phyloP scores from a whole-genome alignment of 92 coral and sea anemone species.

The Siderastrea siderea region DNA sequence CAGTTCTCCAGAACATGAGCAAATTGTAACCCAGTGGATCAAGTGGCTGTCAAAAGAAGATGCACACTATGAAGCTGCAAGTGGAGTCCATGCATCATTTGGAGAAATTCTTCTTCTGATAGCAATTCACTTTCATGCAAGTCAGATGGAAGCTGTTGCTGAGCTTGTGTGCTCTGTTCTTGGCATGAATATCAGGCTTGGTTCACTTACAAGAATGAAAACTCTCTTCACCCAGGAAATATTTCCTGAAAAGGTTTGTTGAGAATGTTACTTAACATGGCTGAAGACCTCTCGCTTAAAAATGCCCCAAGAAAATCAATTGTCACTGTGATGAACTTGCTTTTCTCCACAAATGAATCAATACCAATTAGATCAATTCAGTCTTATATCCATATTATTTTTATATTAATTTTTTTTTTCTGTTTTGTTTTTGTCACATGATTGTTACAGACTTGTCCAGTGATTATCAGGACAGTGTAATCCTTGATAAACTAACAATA shows the following conservation, averaged over 20 bases:
- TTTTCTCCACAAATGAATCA: no score
- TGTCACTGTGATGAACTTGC: no score
- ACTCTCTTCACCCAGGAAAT: slow-evolving; percentile 93
- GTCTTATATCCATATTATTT: no score
- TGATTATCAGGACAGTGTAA: no score
- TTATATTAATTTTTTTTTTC: no score
- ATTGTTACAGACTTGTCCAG: no score
- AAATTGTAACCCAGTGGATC: slow-evolving; percentile 83
- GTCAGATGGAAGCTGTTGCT: slow-evolving; percentile 90
- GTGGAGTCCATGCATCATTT: slow-evolving; percentile 95
- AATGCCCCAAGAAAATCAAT: no score
- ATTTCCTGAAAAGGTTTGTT: slow-evolving; percentile 92
- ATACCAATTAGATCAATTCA: no score
- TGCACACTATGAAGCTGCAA: slow-evolving; percentile 90
- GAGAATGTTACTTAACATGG: not conserved
- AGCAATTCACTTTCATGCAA: slow-evolving; percentile 98
- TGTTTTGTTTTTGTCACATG: no score
- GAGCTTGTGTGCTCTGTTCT: slow-evolving; percentile 94
- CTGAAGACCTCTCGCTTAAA: no score
- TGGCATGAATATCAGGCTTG: slow-evolving; percentile 89
- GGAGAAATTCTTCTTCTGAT: slow-evolving; percentile 92
- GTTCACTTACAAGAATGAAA: slow-evolving; percentile 87
- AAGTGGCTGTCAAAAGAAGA: slow-evolving; percentile 94
- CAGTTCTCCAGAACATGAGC: slow-evolving; percentile 93
- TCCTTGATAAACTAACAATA: no score